Percentiles rank a stretch among this genome's conserved stretches.
Evolutionary conservation across 2,888 invertebrate genomes (phyloP).

Genomic region (Cyaniris semiargus): DNA sequence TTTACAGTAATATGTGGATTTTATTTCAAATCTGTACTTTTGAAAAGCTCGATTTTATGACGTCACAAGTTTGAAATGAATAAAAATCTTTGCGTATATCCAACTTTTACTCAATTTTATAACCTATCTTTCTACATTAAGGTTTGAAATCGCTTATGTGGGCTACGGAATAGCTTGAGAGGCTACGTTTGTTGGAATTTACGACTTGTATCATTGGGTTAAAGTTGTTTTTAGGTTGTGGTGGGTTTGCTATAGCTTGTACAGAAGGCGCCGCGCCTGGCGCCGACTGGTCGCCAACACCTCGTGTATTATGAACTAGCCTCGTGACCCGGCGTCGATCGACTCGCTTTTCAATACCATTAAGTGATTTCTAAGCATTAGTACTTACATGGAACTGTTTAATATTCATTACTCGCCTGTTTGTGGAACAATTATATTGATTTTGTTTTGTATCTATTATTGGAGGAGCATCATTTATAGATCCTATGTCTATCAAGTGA

Average conservation of each 20-base stretch:
- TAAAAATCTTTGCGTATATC: slow-evolving; percentile 57
- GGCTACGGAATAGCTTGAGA: slow-evolving; percentile 58
- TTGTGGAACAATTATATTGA: slow-evolving; percentile 28
- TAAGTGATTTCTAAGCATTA: slow-evolving; percentile 64
- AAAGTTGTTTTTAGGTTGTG: slow-evolving; percentile 47
- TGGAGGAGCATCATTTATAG: background rate
- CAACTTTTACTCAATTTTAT: background rate
- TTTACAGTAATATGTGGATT: no score
- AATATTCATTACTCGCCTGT: slow-evolving; percentile 46
- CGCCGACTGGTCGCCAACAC: slow-evolving; percentile 78
- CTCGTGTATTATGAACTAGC: slow-evolving; percentile 79
- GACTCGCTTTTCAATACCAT: slow-evolving; percentile 69
- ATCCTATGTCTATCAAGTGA: background rate
- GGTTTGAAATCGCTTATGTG: slow-evolving; percentile 46
- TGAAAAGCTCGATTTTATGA: slow-evolving; percentile 1
- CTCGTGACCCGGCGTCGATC: slow-evolving; percentile 77
- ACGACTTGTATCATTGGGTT: slow-evolving; percentile 36
- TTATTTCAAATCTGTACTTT: background rate
- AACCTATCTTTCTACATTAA: slow-evolving; percentile 24
- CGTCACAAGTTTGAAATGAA: slow-evolving; percentile 54
- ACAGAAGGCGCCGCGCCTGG: slow-evolving; percentile 77
- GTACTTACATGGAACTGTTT: slow-evolving; percentile 52
- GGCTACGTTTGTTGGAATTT: slow-evolving; percentile 50
- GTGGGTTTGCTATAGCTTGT: slow-evolving; percentile 53
- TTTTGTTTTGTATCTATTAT: slow-evolving; percentile 21